Evolutionary conservation across 2,113 vertebrate genomes (phyloP), one percentile per base, ranked within the genome.

Genomic region (Hassar affinis): DNA sequence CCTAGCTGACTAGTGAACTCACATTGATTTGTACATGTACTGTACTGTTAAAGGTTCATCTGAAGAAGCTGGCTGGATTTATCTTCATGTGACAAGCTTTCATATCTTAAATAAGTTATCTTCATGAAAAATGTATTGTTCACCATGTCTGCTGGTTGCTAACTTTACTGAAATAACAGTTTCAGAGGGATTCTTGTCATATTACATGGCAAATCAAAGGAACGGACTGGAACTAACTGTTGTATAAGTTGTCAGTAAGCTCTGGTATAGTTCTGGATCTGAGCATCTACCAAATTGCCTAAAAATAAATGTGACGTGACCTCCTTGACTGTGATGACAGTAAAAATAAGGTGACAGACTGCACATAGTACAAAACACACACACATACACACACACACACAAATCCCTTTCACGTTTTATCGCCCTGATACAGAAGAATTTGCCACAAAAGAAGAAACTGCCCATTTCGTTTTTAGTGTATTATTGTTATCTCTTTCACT

Each of bases 401-500:
- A 35, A 9, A 59, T 33, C 11, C 12, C 49, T 51, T 51, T 51
- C 30, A 82, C 76, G 27, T 47, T 83, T 77, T 83, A 80, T 85
- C 59, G 52, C 20, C 7, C 45, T 59, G 78, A 66, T 61, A 59
- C 68, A 77, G 81, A 68, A 38, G 51, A 49, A 25, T 84, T 66
- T 25, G 61, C 59, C 59, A 84, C 61, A 84, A 80, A 61, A 27
- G 25, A 74, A 27, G 35, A 81, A 38, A 52, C 33, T 81, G 74
- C 80, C 78, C 12, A 1, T 71, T 86, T 59, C 71, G 27, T 81
- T 84, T 62, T 49, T 64, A 59, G 49, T 27, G 18, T 30, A 49
- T 72, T 66, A 52, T 76, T 80, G 76, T 83, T 86, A 83, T 83
- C 81, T 75, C 38, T 76, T 49, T 74, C 69, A 76, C 52, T 71